Conservation (phyloP, 2,888 invertebrate genomes). For the Drosophila macrospina region DNA sequence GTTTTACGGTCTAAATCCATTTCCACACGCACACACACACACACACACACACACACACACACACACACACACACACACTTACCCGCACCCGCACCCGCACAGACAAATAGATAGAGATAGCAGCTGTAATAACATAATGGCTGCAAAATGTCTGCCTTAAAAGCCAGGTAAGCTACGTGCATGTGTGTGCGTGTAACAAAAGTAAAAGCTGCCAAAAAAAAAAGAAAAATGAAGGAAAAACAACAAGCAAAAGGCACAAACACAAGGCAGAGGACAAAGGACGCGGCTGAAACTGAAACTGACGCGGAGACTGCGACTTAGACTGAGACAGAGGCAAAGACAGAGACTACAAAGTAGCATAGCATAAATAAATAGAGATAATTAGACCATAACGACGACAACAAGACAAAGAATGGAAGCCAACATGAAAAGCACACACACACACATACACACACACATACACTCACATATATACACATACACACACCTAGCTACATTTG, state of each 20-base stretch:
- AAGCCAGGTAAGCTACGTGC: constrained; percentile 60
- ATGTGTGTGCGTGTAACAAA: constrained; percentile 28
- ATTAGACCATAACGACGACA: constrained; percentile 78
- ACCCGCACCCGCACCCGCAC: constrained; percentile 17
- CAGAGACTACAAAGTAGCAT: constrained; percentile 56
- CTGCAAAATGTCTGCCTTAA: constrained; percentile 73
- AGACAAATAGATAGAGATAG: constrained; percentile 6
- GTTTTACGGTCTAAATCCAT: constrained; percentile 80
- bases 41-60: too few relatives aligned
- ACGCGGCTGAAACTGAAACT: constrained; percentile 22
- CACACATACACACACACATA: constrained; percentile 26
- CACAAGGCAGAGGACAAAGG: constrained; percentile 31
- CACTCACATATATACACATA: constrained; percentile 11
- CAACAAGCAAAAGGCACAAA: constrained; percentile 43
- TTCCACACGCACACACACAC: constrained; percentile 37
- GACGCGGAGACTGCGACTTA: constrained; percentile 6
- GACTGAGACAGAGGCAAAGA: constrained; percentile 31
- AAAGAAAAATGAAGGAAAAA: neutral
- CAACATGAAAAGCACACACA: constrained; percentile 39
- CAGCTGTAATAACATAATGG: constrained; percentile 75
- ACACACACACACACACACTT: neutral
- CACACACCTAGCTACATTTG: constrained; percentile 34
- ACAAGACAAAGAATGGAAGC: constrained; percentile 48
- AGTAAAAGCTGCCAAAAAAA: constrained; percentile 50
- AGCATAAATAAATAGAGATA: constrained; percentile 81